Base-by-base conservation (phyloP, 2,113 vertebrate species). In the Bostrychus sinensis region DNA sequence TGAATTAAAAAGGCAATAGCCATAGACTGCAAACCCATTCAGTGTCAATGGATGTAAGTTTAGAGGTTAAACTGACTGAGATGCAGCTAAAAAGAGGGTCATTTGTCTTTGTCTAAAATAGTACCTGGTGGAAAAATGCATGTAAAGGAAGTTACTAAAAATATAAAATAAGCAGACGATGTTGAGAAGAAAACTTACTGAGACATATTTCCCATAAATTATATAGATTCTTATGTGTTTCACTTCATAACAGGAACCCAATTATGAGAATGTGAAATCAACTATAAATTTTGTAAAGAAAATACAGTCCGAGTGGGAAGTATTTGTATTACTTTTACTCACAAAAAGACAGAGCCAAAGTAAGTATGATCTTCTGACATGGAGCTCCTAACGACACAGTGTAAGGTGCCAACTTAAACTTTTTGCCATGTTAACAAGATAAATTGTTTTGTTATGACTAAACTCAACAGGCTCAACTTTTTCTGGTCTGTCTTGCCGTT, bases 271-370 rank as follows among this genome's bases (percentile, higher is more conserved):
- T 32, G 45, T 46, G n/a, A 30, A 54, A 64, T 72, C 23, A 1
- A n/a, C 51, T 41, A 58, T 20, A 14, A 37, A 36, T 14, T 65
- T 54, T 16, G 17, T 61, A 61, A 36, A 7, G 4, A 23, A 22
- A 61, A 51, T 11, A n/a, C 60, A 42, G 12, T 6, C 41, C 56
- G 20, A 48, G 9, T 54, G 54, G 20, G 12, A 23, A 4, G 9
- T 63, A 2, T 43, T 57, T 51, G 12, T 12, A 13, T 1, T 38
- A 1, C 2, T 45, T 36, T 23, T 43, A 63, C 30, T 45, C 59
- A 66, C 57, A 48, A 28, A 23, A 42, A 36, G 5, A 45, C 57
- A 53, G 22, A 26, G 84, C 78, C 82, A 85, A 80, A 83, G 74
- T 65, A 81, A 84, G 41, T 73, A 61, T 45, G 59, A 3, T 5